These are phyloP conservation scores for Ephestia elutella DNA, from an alignment of 1,140 invertebrate genomes.

Conservation along the genomic window DNA sequence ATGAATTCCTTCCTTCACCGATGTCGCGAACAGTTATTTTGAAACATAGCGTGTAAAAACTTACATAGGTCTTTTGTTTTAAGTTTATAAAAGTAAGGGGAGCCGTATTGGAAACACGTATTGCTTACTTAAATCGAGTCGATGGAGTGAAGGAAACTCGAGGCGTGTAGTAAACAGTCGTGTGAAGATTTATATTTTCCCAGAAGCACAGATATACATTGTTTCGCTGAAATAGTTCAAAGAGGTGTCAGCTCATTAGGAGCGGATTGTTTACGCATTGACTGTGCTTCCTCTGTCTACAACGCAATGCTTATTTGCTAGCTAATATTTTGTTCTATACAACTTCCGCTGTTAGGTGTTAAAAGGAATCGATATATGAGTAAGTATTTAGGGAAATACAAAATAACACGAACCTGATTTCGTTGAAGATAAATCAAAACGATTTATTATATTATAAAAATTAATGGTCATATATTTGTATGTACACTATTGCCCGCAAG, in stretches of 20 bases:
- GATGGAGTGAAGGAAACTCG: constrained; percentile 24
- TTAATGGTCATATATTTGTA: too few species aligned
- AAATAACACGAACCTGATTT: too few species aligned
- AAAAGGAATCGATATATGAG: too few species aligned
- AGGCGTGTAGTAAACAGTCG: constrained; percentile 41
- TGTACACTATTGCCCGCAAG: too few species aligned
- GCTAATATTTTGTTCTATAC: neutral
- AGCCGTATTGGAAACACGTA: constrained; percentile 12
- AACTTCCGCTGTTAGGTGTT: neutral
- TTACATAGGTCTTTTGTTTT: constrained; percentile 1
- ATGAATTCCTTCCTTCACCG: neutral
- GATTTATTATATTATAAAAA: too few species aligned
- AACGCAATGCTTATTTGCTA: neutral
- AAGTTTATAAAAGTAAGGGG: constrained; percentile 18
- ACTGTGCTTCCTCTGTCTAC: constrained; percentile 11
- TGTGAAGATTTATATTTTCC: constrained; percentile 49
- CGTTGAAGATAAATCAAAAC: too few species aligned
- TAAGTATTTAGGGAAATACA: too few species aligned
- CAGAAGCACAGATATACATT: constrained; percentile 43
- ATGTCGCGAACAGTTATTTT: neutral
- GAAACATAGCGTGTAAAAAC: constrained; percentile 3
- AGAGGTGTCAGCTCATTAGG: constrained; percentile 47
- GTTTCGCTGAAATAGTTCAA: constrained; percentile 47
- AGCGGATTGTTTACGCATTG: constrained; percentile 31
- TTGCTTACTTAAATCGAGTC: neutral